Conservation (phyloP, 2,797 vertebrate genomes). For the Distichodus sexfasciatus region DNA sequence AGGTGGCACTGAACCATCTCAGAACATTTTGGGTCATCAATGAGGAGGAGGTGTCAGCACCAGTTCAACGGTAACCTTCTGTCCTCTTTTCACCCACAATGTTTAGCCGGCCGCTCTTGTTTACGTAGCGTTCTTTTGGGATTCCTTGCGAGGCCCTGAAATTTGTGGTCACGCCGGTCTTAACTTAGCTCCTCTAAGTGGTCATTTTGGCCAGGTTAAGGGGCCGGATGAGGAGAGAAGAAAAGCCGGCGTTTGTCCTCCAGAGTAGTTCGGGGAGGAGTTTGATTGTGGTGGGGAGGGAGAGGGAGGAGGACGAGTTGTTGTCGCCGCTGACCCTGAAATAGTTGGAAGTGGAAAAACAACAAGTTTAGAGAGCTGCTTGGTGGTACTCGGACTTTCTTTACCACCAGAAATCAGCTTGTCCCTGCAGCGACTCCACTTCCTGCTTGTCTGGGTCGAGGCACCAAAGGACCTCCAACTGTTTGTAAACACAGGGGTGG, state of each 20-base stretch:
- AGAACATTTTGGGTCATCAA: too few species aligned
- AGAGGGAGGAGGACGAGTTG: background rate
- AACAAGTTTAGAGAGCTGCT: too few species aligned
- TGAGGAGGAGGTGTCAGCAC: background rate
- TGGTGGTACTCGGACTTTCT: too few species aligned
- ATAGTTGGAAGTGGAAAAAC: slow-evolving; percentile 31
- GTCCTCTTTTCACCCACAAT: slow-evolving; percentile 1
- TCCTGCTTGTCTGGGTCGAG: too few species aligned
- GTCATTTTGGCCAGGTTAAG: slow-evolving; percentile 66
- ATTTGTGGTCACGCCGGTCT: slow-evolving; percentile 52
- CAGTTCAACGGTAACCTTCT: background rate
- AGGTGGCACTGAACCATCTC: too few species aligned
- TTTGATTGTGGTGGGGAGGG: slow-evolving; percentile 6
- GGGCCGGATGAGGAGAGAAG: slow-evolving; percentile 46
- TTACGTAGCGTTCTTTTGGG: slow-evolving; percentile 31
- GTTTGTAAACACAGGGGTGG: background rate
- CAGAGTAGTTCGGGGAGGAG: slow-evolving; percentile 39
- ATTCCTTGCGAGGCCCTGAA: slow-evolving; percentile 50
- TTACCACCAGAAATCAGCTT: background rate
- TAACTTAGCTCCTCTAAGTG: slow-evolving; percentile 47
- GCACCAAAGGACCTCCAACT: background rate
- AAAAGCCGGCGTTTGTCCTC: slow-evolving; percentile 55
- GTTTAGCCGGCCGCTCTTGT: slow-evolving; percentile 26
- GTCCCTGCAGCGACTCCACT: background rate
- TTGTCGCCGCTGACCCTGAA: background rate